Evolutionary conservation across 2,888 invertebrate genomes (phyloP), one percentile per base, ranked within the genome.

Genomic region (Petrolisthes manimaculis): DNA sequence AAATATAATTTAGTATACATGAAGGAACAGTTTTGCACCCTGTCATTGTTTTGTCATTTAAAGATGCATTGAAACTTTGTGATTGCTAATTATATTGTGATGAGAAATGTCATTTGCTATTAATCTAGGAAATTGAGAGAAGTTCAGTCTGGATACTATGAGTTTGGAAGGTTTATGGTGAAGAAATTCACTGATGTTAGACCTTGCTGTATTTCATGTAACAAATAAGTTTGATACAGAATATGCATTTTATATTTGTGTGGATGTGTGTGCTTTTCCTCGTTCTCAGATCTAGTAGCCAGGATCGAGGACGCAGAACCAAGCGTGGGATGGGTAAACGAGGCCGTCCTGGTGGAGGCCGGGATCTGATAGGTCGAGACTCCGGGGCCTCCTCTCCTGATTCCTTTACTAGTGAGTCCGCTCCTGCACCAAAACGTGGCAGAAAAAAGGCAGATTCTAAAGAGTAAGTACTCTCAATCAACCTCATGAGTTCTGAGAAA

Each of bases 341-440:
- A 81, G 88, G 88, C n/a, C 84, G 88, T 4, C 88, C 89, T 51
- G 87, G 89, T 53, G 83, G 85, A 51, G 84, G 81, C n/a, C 83
- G 86, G n/a, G 87, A 84, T 37, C 51, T 77, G 8, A 84, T 85
- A 21, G 89, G 87, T 4, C 84, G 87, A 37, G 89, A 89, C 82
- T 89, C 89, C 0, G 89, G 89, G 37, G 87, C 87, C 4, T 89
- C 89, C 9, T 89, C 89, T n/a, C 89, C 89, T 4, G 89, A 89
- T 56, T 89, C 89, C 56, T 86, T 89, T 21, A 89, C 89, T 51
- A 86, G 83, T n/a, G 89, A 89, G 67, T 80, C 86, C 5, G 86
- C 87, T 14, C 89, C 89, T 53, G 84, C 83, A 9, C 86, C 86
- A 18, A 87, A 87, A 55, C 55, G 89, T 51, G 84, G 89, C 9